phyloP scores from a whole-genome alignment of 1,140 invertebrate genomes.

The Drosophila eugracilis region DNA sequence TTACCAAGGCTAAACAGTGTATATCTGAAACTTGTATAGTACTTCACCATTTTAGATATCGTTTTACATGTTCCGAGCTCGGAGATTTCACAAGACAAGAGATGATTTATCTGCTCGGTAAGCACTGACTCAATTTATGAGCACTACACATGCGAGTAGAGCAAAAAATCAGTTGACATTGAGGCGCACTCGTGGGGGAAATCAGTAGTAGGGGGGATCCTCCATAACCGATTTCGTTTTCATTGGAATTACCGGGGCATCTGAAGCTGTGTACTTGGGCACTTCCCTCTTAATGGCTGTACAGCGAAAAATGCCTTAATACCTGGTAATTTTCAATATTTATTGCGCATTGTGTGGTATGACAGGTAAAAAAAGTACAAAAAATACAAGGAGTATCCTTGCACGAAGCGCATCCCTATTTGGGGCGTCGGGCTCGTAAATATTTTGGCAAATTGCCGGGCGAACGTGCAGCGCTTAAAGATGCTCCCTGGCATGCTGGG shows the following conservation, averaged over 20 bases:
- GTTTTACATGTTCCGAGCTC: slow-evolving; percentile 10
- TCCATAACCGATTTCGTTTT: slow-evolving; percentile 53
- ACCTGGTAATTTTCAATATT: slow-evolving; percentile 68
- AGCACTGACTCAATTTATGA: slow-evolving; percentile 61
- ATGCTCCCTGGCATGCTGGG: slow-evolving; percentile 29
- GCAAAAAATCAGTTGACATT: slow-evolving; percentile 51
- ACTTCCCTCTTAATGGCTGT: slow-evolving; percentile 40
- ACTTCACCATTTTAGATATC: not conserved
- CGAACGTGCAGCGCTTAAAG: slow-evolving; percentile 59
- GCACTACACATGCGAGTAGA: slow-evolving; percentile 56
- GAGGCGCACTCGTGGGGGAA: slow-evolving; percentile 18
- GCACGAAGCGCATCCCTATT: slow-evolving; percentile 49
- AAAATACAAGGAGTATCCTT: slow-evolving; percentile 34
- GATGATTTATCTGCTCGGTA: slow-evolving; percentile 40
- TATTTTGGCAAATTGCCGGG: slow-evolving; percentile 77
- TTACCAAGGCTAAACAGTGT: slow-evolving; percentile 20
- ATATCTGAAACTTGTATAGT: slow-evolving; percentile 14
- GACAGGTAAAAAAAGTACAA: not conserved
- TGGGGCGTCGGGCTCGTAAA: slow-evolving; percentile 74
- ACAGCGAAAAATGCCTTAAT: slow-evolving; percentile 50
- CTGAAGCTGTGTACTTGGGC: slow-evolving; percentile 16
- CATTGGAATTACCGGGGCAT: slow-evolving; percentile 54
- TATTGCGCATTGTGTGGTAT: slow-evolving; percentile 61
- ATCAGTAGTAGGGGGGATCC: slow-evolving; percentile 8
- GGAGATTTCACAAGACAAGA: slow-evolving; percentile 28